These are phyloP conservation scores for Ochropleura plecta DNA, from an alignment of 2,888 invertebrate species.

Conservation along the genomic window DNA sequence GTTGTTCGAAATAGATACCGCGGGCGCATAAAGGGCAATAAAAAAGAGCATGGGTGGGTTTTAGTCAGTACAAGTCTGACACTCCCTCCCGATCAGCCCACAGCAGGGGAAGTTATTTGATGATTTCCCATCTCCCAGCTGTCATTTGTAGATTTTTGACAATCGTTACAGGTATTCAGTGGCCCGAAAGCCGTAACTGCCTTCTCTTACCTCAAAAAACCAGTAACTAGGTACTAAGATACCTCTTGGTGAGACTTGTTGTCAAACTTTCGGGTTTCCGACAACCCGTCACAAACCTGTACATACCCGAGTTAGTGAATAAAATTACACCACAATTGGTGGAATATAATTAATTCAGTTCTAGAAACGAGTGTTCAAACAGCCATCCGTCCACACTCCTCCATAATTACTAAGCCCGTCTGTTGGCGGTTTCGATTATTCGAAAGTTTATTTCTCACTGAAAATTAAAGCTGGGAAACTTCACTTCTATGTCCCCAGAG, in stretches of 20 bases:
- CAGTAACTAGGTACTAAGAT: background rate
- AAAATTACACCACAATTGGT: background rate
- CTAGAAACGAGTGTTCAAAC: background rate
- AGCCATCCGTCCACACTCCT: constrained; percentile 7
- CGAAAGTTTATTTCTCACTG: constrained; percentile 51
- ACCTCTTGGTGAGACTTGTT: background rate
- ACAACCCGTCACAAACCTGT: background rate
- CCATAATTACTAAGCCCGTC: constrained; percentile 36
- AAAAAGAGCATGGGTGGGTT: too few species aligned
- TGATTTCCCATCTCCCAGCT: too few species aligned
- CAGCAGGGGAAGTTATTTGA: too few species aligned
- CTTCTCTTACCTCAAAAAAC: background rate
- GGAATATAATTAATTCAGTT: constrained; percentile 7
- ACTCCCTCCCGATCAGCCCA: too few species aligned
- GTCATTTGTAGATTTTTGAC: too few species aligned
- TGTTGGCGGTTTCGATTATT: constrained; percentile 53
- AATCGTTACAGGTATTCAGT: too few species aligned
- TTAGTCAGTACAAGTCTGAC: too few species aligned
- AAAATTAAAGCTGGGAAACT: constrained; percentile 50
- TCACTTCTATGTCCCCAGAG: constrained; percentile 41
- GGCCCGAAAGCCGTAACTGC: background rate
- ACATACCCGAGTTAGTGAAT: background rate
- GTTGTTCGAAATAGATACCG: too few species aligned
- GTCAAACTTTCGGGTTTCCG: background rate
- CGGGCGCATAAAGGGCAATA: too few species aligned